Evolutionary conservation across 2,113 vertebrate genomes (phyloP).

Genomic region (Anhinga rufa): DNA sequence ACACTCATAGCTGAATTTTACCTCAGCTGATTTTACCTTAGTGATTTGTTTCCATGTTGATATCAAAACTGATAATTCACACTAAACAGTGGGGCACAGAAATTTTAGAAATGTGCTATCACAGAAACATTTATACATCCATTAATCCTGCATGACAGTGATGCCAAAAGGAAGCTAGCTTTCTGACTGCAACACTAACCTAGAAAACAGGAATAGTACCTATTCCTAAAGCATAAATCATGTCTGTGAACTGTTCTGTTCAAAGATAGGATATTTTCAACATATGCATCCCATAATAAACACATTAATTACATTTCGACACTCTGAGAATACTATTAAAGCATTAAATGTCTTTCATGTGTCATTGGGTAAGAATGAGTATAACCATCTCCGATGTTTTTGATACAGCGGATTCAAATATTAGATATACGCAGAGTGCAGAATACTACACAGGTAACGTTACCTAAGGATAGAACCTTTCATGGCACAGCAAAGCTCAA

Average conservation of each 20-base stretch:
- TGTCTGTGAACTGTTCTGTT: background rate
- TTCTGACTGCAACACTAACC: background rate
- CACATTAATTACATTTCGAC: background rate
- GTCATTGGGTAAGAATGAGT: background rate
- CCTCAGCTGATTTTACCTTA: background rate
- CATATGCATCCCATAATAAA: background rate
- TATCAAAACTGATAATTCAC: background rate
- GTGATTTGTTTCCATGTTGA: background rate
- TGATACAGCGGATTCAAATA: background rate
- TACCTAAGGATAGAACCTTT: background rate
- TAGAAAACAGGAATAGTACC: background rate
- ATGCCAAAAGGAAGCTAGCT: background rate
- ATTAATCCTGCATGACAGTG: background rate
- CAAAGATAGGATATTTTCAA: background rate
- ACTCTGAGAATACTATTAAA: background rate
- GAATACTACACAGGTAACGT: background rate
- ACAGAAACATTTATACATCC: background rate
- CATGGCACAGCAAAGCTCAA: background rate
- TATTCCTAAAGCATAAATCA: background rate
- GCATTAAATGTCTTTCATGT: background rate
- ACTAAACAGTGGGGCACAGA: background rate
- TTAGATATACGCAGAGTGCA: background rate
- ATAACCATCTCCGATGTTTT: background rate
- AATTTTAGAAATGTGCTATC: background rate
- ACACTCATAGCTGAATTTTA: background rate